Evolutionary conservation across 2,113 vertebrate species (phyloP).

Genomic region (Pelodiscus sinensis): DNA sequence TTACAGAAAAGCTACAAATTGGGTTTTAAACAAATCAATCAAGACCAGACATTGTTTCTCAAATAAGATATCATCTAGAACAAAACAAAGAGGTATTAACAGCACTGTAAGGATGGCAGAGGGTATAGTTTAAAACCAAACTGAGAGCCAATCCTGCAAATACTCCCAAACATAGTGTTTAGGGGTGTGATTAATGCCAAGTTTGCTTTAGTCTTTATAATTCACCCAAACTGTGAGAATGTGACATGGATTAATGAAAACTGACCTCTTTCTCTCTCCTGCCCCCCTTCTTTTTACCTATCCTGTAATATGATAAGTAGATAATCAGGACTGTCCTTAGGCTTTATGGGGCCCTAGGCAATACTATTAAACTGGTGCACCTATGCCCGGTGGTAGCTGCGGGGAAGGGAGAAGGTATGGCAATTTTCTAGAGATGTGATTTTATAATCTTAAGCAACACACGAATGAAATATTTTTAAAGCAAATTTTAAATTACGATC

Average conservation of each 20-base stretch:
- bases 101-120: neutral
- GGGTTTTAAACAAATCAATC: neutral
- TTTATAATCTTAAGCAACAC: too few relatives aligned
- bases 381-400: too few relatives aligned
- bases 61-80: too few relatives aligned
- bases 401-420: too few relatives aligned
- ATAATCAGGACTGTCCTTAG: too few relatives aligned
- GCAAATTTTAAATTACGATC: too few relatives aligned
- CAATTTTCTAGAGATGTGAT: too few relatives aligned
- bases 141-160: neutral
- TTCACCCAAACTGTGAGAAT: neutral
- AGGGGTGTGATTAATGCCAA: neutral
- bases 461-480: too few relatives aligned
- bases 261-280: neutral
- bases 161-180: neutral
- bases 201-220: neutral
- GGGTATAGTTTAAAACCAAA: neutral
- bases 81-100: neutral
- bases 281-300: neutral
- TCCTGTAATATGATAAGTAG: neutral
- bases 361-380: too few relatives aligned
- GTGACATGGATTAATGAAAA: slow-evolving; percentile 19
- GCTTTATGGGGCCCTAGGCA: too few relatives aligned
- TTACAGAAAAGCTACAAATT: neutral
- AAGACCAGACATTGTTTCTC: neutral